A percentile compares a stretch with the other conserved stretches of the same genome.
phyloP scores from a whole-genome alignment of 2,797 vertebrate genomes.

The Lutjanus argentimaculatus region DNA sequence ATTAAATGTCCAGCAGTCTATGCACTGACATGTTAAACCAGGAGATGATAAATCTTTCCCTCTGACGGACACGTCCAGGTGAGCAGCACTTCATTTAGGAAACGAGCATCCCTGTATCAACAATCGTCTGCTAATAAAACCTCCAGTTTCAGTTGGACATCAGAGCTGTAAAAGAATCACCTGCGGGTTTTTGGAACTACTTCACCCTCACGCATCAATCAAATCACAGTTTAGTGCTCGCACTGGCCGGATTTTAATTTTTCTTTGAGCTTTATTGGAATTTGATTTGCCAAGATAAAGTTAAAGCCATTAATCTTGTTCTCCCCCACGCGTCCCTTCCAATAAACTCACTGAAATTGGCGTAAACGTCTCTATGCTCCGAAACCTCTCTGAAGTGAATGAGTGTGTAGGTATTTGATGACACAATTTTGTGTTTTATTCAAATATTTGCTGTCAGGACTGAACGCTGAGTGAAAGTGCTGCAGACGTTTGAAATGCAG shows the following conservation, averaged over 20 bases:
- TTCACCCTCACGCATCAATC: slow-evolving; percentile 75
- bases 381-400: slow-evolving; percentile 57
- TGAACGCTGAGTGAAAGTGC: slow-evolving; percentile 63
- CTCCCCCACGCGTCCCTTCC: slow-evolving; percentile 69
- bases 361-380: slow-evolving; percentile 63
- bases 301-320: slow-evolving; percentile 78
- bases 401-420: slow-evolving; percentile 71
- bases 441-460: slow-evolving; percentile 70
- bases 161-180: slow-evolving; percentile 82
- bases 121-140: slow-evolving; percentile 79
- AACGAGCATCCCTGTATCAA: slow-evolving; percentile 79
- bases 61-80: slow-evolving; percentile 72
- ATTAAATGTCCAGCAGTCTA: slow-evolving; percentile 71
- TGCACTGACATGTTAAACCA: slow-evolving; percentile 67
- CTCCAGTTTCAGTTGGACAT: slow-evolving; percentile 75
- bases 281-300: slow-evolving; percentile 87
- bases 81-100: slow-evolving; percentile 79
- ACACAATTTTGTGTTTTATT: slow-evolving; percentile 71
- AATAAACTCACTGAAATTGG: slow-evolving; percentile 79
- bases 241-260: slow-evolving; percentile 74
- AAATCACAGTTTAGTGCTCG: slow-evolving; percentile 71
- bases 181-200: slow-evolving; percentile 80
- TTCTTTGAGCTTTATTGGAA: slow-evolving; percentile 84
- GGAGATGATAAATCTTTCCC: slow-evolving; percentile 75
- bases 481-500: slow-evolving; percentile 69